Evolutionary conservation across 2,797 vertebrate species (phyloP), one percentile per base, ranked within the genome.

Genomic region (Acipenser ruthenus): DNA sequence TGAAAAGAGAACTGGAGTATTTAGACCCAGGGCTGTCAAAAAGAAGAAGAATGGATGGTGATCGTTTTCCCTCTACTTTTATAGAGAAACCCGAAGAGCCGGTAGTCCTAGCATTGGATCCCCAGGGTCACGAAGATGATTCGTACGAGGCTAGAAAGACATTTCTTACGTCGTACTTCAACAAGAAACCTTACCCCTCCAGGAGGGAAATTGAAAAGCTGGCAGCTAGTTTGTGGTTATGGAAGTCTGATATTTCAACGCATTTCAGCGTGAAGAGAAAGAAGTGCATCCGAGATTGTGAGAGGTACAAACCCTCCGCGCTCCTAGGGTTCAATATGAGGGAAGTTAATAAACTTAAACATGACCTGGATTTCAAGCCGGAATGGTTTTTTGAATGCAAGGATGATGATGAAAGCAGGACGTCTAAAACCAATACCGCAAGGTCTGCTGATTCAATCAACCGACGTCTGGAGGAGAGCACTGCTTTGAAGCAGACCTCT

Each of bases 241-340:
- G 96, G 96, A 98, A 97, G 78, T 97, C 95, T 0, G 96, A 99
- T 77, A 93, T 99, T n/a, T 90, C 94, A 0, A 93, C 91, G 77
- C 96, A 99, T 75, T 99, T 99, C 10, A 91, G 91, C 69, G 95
- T 91, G 79, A 93, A 91, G 63, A 88, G 95, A 77, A 92, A 95
- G 81, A 94, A 92, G 68, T 97, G 95, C 23, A 79, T 92, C 7
- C 80, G 90, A 67, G 94, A 95, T 67, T 98, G 96, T 67, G 92
- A 96, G 71, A 87, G 80, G 18, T 92, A 89, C 71, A 90, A 85
- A 11, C 80, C 91, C 0, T 84, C 84, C 0, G 94, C 98, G 70
- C 70, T 99, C 69, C 87, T 99, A 13, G 96, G 96, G 55, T 99
- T 99, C 83, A 94, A 92, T 67, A 97, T 97, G 96, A 89, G 91